Conservation (phyloP, 2,888 invertebrate genomes). For the Drosophila monieri region DNA sequence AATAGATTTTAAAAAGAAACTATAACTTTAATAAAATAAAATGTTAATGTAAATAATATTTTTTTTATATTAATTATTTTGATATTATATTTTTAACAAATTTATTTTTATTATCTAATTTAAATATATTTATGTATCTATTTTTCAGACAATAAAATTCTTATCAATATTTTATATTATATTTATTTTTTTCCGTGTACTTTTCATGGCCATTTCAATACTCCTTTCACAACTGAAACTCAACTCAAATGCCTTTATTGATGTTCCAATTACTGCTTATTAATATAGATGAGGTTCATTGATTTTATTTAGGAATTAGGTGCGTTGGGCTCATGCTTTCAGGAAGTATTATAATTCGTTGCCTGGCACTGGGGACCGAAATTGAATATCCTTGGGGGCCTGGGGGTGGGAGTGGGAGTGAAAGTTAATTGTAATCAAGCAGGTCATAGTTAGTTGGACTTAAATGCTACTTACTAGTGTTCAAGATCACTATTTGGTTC, state of each 20-base stretch:
- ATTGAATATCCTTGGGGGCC: neutral
- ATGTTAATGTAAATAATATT: too few relatives aligned
- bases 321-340: neutral
- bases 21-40: too few relatives aligned
- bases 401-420: neutral
- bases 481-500: conserved; percentile 17
- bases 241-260: conserved; percentile 15
- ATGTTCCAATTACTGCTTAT: conserved; percentile 22
- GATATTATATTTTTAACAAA: too few relatives aligned
- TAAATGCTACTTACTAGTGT: neutral
- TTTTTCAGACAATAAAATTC: neutral
- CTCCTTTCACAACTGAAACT: neutral
- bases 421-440: neutral
- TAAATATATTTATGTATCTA: neutral
- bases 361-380: conserved; percentile 15
- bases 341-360: conserved; percentile 20
- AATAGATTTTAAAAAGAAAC: too few relatives aligned
- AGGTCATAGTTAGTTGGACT: neutral
- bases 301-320: conserved; percentile 13
- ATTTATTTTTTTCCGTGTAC: neutral
- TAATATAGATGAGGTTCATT: conserved; percentile 21
- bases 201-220: neutral
- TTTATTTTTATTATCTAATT: neutral
- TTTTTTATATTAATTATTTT: neutral
- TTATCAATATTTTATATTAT: too few relatives aligned